Conservation (phyloP, 1,140 invertebrate species). For the Calycopis cecrops region DNA sequence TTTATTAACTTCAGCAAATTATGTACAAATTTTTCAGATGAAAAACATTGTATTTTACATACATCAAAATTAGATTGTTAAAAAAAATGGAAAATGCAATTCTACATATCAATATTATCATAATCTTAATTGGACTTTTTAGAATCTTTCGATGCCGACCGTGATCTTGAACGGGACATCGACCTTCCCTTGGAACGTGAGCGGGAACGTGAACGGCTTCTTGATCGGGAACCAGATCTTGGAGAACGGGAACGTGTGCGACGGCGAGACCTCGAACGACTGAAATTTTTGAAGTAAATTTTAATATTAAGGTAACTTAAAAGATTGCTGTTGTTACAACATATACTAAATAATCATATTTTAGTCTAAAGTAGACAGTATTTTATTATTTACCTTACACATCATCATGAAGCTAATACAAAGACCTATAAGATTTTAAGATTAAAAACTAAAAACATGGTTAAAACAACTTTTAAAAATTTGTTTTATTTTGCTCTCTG, state of each 20-base stretch:
- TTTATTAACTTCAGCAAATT: constrained; percentile 20
- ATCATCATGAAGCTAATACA: not conserved
- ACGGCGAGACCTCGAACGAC: constrained; percentile 55
- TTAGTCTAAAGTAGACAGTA: constrained; percentile 10
- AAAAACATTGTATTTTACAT: not conserved
- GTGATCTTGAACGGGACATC: constrained; percentile 60
- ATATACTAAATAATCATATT: constrained; percentile 7
- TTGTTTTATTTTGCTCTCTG: not conserved
- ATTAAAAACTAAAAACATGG: constrained; percentile 1
- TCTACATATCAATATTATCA: constrained; percentile 14
- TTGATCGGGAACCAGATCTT: constrained; percentile 56
- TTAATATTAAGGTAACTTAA: too few relatives aligned
- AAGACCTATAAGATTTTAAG: not conserved
- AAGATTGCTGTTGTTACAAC: not conserved
- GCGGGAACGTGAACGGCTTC: constrained; percentile 57
- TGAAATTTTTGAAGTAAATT: constrained; percentile 28
- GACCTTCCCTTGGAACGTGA: constrained; percentile 65
- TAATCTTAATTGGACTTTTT: constrained; percentile 60
- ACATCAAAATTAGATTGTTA: constrained; percentile 24
- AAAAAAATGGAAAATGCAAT: constrained; percentile 24
- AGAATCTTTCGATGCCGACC: constrained; percentile 65
- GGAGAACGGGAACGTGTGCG: constrained; percentile 59
- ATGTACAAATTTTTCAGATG: not conserved
- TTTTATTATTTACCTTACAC: not conserved
- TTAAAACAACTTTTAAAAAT: not conserved